Base-by-base conservation (phyloP, 2,113 vertebrate genomes). In the Leucopsar rothschildi region DNA sequence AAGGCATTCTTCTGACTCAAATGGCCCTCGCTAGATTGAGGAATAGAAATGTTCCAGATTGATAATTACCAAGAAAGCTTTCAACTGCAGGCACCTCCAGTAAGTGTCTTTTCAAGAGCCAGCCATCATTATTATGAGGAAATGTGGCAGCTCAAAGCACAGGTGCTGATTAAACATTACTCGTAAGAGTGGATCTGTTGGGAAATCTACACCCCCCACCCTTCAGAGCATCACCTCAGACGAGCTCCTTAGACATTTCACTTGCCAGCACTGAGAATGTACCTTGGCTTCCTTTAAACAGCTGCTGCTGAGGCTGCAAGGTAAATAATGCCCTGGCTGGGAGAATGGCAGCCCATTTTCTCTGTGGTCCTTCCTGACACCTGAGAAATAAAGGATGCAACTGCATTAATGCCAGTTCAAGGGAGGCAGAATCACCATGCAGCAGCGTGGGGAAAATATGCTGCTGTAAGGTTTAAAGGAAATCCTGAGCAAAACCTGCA, bases 31-130 rank as follows among this genome's bases (percentile, higher is more conserved):
- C 79, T 75, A 71, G 88, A 61, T 31, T 90, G 81, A 96, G 87
- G 91, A 96, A 68, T 12, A 91, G 75, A 88, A 95, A 84, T 68
- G 60, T 81, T 85, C 79, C 97, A 96, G 94, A 83, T 13, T 97
- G 93, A 77, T 96, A 96, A 97, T 95, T 92, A 33, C 73, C 59
- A 90, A 70, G 82, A 21, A 93, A 91, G 70, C 85, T 93, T 95
- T 88, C 77, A 95, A 95, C 68, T 78, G 63, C 89, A 96, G 64
- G 40, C 59, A 94, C 49, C 92, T 94, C 57, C 81, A 70, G 22
- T 89, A 78, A 83, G 69, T 80, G 29, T 63, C 57, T 86, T 86
- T 80, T 76, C n/a, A 88, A 68, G 73, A 90, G 80, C 35, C 88
- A 82, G 2, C 39, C 33, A 60, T 79, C 85, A 77, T 82, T 47